Percentiles rank a stretch among this genome's conserved stretches.
Evolutionary conservation across 30 jellyfish, hydroid and myxozoan species (phyloP).

Genomic region (Aurelia sp.): DNA sequence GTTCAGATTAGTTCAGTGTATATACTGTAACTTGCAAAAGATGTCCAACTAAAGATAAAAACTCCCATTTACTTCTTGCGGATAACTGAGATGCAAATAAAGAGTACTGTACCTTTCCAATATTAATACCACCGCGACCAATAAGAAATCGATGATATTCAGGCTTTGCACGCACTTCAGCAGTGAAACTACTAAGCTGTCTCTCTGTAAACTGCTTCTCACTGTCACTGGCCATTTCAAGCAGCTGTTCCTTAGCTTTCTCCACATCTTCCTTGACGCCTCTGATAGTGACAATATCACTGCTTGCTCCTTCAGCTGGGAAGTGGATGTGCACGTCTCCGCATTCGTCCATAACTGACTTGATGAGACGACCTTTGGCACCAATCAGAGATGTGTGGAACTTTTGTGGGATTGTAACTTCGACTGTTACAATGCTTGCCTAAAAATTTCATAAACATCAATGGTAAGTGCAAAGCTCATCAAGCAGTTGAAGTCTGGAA

Average conservation of each 20-base stretch:
- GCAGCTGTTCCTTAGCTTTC: slow-evolving; percentile 84
- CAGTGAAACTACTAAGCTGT: slow-evolving; percentile 80
- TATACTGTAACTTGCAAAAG: too few relatives aligned
- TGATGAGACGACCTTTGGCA: slow-evolving; percentile 91
- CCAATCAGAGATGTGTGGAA: slow-evolving; percentile 93
- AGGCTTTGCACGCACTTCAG: slow-evolving; percentile 95
- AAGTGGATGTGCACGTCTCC: slow-evolving; percentile 93
- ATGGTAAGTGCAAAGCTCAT: too few relatives aligned
- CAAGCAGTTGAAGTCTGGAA: too few relatives aligned
- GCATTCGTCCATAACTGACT: slow-evolving; percentile 92
- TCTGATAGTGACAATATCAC: slow-evolving; percentile 79
- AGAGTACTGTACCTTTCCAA: slow-evolving; percentile 55
- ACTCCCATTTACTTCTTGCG: too few relatives aligned
- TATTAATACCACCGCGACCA: slow-evolving; percentile 95
- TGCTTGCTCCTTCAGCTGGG: slow-evolving; percentile 92
- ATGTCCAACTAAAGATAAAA: too few relatives aligned
- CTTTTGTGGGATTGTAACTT: slow-evolving; percentile 83
- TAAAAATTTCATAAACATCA: neutral
- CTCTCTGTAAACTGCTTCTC: slow-evolving; percentile 79
- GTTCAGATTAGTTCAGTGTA: too few relatives aligned
- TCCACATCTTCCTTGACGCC: slow-evolving; percentile 96
- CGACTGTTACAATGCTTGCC: slow-evolving; percentile 87
- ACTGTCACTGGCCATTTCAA: slow-evolving; percentile 71
- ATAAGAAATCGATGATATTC: slow-evolving; percentile 91
- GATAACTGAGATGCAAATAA: too few relatives aligned